Base-by-base conservation (phyloP, 1,140 invertebrate genomes). In the Maconellicoccus hirsutus region DNA sequence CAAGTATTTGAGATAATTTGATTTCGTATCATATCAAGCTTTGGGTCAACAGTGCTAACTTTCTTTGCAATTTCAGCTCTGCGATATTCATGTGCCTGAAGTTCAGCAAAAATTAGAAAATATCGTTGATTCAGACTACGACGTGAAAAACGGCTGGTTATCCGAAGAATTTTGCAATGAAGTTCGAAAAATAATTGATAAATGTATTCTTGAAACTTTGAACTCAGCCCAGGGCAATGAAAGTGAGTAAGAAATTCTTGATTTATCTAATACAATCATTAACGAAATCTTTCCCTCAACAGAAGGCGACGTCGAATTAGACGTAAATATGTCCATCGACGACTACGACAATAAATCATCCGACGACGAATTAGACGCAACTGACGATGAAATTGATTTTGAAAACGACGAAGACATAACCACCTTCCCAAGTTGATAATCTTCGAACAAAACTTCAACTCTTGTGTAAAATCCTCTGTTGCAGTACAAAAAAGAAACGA, bases 81-180 rank as follows among this genome's bases (percentile, higher is more conserved):
- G 89, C 77, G 91, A 96, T 78, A 83, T 96, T 27, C 79, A 88
- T n/a, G 80, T 92, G n/a, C 84, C 86, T 0, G 91, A 94, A 82
- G 89, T 96, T 72, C 87, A 94, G 78, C 84, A 86, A 74, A 85
- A 94, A 81, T 75, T 96, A 8, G 79, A 84, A 12, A 84, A 84
- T 71, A 82, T 90, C 72, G 87, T 89, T 1, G 83, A 86, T 22
- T 79, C 82, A 69, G 81, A 82, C 33, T 93, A 88, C 75, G 85
- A 91, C 75, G 83, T 85, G 73, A 86, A 86, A 76, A 83, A 85
- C 71, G 91, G 91, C 6, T 93, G 90, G 90, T 78, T 92, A 66
- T 86, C 89, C 0, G 78, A 80, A 12, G 85, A 84, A 59, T 86
- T 89, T 27, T 85, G 86, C 71, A 84, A 87, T 38, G 81, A 86